phyloP scores from a whole-genome alignment of 2,888 invertebrate species.

The Caenorhabditis uteleia region DNA sequence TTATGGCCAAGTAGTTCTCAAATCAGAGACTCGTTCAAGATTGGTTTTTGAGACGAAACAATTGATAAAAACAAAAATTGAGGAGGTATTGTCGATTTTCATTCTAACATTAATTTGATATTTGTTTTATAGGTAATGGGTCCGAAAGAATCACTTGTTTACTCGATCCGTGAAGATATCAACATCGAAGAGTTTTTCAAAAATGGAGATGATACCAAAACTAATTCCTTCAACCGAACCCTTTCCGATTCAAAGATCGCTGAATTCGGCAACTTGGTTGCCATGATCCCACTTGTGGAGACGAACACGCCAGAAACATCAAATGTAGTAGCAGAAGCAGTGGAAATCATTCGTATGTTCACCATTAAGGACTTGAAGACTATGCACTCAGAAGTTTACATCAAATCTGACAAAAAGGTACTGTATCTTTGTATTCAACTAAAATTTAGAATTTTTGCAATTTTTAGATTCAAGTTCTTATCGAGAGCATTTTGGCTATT shows the following conservation, averaged over 20 bases:
- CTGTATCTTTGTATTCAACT: slow-evolving; percentile 20
- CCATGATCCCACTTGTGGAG: slow-evolving; percentile 20
- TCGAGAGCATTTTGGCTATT: slow-evolving; percentile 47
- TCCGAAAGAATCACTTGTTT: slow-evolving; percentile 50
- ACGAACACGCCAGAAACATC: slow-evolving; percentile 40
- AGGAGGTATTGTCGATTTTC: slow-evolving; percentile 7
- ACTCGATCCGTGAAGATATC: slow-evolving; percentile 47
- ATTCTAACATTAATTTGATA: neutral
- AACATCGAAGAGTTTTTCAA: slow-evolving; percentile 57
- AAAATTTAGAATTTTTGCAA: neutral
- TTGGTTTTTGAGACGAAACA: slow-evolving; percentile 24
- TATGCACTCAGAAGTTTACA: slow-evolving; percentile 35
- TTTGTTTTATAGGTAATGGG: slow-evolving; percentile 20
- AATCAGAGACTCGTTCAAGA: slow-evolving; percentile 32
- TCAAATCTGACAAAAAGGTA: slow-evolving; percentile 24
- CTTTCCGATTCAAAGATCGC: slow-evolving; percentile 36
- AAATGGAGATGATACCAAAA: slow-evolving; percentile 48
- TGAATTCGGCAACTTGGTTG: slow-evolving; percentile 27
- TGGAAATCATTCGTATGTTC: slow-evolving; percentile 50
- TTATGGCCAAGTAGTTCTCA: slow-evolving; percentile 34
- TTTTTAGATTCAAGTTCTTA: slow-evolving; percentile 42
- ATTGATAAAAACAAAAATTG: slow-evolving; percentile 28
- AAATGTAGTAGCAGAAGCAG: slow-evolving; percentile 49
- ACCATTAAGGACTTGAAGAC: slow-evolving; percentile 38
- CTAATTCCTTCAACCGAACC: slow-evolving; percentile 19